phyloP scores from a whole-genome alignment of 2,888 invertebrate species.

The Meghimatium bilineatum region DNA sequence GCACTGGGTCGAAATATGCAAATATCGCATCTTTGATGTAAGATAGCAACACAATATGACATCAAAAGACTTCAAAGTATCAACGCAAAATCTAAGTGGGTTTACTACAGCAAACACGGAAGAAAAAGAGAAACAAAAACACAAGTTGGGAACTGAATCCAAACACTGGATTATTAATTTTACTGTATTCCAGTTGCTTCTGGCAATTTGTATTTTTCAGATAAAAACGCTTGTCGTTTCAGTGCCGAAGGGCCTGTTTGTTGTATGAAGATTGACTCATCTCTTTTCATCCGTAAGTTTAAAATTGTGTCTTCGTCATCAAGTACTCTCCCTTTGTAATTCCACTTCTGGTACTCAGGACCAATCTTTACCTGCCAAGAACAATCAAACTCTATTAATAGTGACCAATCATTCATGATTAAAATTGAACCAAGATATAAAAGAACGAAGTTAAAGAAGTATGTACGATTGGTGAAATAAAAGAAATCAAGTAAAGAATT shows the following conservation, averaged over 20 bases:
- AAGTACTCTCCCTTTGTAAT: not conserved
- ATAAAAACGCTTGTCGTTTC: not conserved
- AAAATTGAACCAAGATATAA: too few species aligned
- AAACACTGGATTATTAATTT: not conserved
- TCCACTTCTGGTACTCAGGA: conserved; percentile 14
- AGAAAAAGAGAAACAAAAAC: too few species aligned
- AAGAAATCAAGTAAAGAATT: too few species aligned
- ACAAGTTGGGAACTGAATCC: not conserved
- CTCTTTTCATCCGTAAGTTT: not conserved
- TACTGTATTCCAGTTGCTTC: not conserved
- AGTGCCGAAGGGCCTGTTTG: not conserved
- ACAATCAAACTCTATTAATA: not conserved
- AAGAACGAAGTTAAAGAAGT: too few species aligned
- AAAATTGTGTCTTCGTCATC: conserved; percentile 2
- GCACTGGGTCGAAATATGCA: too few species aligned
- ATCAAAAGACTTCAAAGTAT: too few species aligned
- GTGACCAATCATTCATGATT: not conserved
- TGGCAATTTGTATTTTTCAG: not conserved
- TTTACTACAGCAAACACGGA: too few species aligned
- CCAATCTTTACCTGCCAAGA: conserved; percentile 24
- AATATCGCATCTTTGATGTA: too few species aligned
- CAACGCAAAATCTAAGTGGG: too few species aligned
- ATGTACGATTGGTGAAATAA: too few species aligned
- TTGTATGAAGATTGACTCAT: conserved; percentile 12
- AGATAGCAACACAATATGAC: too few species aligned